Evolutionary conservation across 2,797 vertebrate species (phyloP).

Genomic region (Pipistrellus kuhlii): DNA sequence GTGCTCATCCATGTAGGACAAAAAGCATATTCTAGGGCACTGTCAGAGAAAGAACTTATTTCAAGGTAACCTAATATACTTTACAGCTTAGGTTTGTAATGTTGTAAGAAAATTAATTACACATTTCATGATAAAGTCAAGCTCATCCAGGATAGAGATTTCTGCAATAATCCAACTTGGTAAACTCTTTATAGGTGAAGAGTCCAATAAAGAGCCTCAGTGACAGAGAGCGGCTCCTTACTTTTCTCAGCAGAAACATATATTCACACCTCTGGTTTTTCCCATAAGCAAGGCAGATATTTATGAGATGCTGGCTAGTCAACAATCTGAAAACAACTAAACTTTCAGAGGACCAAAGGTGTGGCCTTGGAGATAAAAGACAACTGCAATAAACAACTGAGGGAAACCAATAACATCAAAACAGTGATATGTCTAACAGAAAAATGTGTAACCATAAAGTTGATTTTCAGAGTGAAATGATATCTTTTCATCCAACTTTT

Average conservation of each 20-base stretch:
- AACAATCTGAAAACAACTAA: background rate
- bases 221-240: background rate
- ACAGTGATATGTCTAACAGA: background rate
- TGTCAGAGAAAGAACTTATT: background rate
- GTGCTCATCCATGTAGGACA: background rate
- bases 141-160: background rate
- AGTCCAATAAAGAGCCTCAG: background rate
- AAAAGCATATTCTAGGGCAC: background rate
- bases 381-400: background rate
- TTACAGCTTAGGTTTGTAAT: background rate
- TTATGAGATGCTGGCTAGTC: background rate
- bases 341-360: background rate
- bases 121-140: slow-evolving; percentile 37
- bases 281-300: background rate
- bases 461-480: background rate
- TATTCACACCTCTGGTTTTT: slow-evolving; percentile 27
- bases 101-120: background rate
- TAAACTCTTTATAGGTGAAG: background rate
- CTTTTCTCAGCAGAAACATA: slow-evolving; percentile 22
- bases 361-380: background rate
- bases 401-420: background rate
- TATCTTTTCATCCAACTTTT: background rate
- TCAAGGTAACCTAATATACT: background rate
- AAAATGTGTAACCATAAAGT: background rate
- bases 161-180: background rate